These are phyloP conservation scores for Eidolon dupreanum DNA, from an alignment of 2,797 vertebrate genomes.

Conservation along the genomic window DNA sequence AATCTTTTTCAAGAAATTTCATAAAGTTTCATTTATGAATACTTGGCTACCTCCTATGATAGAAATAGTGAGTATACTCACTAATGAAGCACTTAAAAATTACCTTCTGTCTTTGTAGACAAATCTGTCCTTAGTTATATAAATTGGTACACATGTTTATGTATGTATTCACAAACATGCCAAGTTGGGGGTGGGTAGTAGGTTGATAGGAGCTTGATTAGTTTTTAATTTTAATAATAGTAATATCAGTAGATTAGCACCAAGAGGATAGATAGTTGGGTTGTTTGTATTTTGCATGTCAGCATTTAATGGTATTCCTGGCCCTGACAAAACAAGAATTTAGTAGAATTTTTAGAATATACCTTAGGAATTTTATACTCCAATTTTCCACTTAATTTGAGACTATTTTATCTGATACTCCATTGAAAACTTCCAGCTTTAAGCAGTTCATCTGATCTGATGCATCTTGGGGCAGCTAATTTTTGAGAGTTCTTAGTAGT, in stretches of 20 bases:
- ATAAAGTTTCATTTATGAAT: conserved; percentile 2
- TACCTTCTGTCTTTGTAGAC: background rate
- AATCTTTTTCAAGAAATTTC: conserved; percentile 3
- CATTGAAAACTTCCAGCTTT: conserved; percentile 9
- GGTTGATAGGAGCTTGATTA: conserved; percentile 35
- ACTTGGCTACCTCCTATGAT: background rate
- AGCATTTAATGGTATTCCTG: conserved; percentile 37
- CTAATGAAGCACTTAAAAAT: conserved; percentile 35
- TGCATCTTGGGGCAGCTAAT: background rate
- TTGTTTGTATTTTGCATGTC: conserved; percentile 24
- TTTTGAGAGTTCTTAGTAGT: background rate
- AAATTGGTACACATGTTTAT: background rate
- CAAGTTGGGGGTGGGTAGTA: background rate
- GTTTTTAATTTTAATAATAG: conserved; percentile 24
- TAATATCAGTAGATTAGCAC: background rate
- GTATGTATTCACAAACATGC: background rate
- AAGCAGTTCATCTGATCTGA: background rate
- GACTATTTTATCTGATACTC: conserved; percentile 13
- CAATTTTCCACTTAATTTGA: conserved; percentile 13
- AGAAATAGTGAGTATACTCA: background rate
- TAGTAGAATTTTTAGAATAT: conserved; percentile 35
- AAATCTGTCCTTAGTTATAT: background rate
- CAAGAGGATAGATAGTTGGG: background rate
- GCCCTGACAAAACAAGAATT: background rate
- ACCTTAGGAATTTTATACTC: conserved; percentile 12